Percentiles rank a stretch among this genome's conserved stretches.
Evolutionary conservation across 2,113 vertebrate species (phyloP).

Genomic region (Paralichthys olivaceus): DNA sequence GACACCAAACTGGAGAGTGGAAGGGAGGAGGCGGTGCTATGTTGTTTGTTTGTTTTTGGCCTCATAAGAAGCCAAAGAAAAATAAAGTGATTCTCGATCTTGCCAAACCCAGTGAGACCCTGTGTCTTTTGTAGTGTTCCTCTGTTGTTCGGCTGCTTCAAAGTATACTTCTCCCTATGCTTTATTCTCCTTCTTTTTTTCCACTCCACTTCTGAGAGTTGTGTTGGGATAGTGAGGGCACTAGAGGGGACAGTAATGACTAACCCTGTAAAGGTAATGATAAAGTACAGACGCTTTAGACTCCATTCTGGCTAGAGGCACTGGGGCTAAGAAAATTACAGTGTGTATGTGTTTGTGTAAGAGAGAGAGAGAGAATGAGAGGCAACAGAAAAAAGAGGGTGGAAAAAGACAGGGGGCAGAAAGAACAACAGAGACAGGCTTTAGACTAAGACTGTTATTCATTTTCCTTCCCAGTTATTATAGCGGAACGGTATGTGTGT

Average conservation of each 20-base stretch:
- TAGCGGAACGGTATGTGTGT: slow-evolving; percentile 12
- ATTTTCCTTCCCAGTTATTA: slow-evolving; percentile 57
- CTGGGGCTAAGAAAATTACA: slow-evolving; percentile 71
- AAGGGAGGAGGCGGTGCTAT: slow-evolving; percentile 11
- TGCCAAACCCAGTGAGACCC: slow-evolving; percentile 53
- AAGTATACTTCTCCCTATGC: slow-evolving; percentile 44
- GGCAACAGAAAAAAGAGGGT: slow-evolving; percentile 32
- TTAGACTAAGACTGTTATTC: slow-evolving; percentile 67
- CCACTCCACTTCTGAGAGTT: slow-evolving; percentile 37
- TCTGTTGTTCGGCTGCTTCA: slow-evolving; percentile 48
- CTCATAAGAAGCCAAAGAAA: slow-evolving; percentile 30
- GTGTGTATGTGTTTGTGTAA: slow-evolving; percentile 17
- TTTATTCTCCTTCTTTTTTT: slow-evolving; percentile 37
- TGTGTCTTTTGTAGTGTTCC: slow-evolving; percentile 28
- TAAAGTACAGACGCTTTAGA: slow-evolving; percentile 72
- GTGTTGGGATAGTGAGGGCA: slow-evolving; percentile 63
- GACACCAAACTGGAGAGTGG: slow-evolving; percentile 29
- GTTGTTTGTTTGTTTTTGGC: slow-evolving; percentile 59
- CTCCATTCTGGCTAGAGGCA: slow-evolving; percentile 71
- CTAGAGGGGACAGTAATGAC: slow-evolving; percentile 75
- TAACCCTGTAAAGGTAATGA: slow-evolving; percentile 79
- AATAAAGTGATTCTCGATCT: slow-evolving; percentile 20
- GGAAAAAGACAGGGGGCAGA: slow-evolving; percentile 52
- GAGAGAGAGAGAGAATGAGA: slow-evolving; percentile 13
- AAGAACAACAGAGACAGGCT: slow-evolving; percentile 50